Base-by-base conservation (phyloP, 2,888 invertebrate genomes). In the Chloromyia formosa region DNA sequence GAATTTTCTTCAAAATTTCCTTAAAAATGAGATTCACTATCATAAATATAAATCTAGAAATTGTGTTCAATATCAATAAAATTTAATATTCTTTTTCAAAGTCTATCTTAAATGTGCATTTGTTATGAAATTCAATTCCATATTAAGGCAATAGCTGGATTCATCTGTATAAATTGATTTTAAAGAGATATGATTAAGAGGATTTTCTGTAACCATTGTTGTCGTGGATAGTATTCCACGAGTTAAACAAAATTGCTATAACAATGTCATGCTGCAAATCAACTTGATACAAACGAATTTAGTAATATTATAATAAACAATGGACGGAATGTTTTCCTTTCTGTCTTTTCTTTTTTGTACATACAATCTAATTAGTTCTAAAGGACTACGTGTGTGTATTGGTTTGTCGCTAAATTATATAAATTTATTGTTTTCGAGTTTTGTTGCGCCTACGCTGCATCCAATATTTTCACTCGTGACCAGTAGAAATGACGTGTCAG, bases 401-500 rank as follows among this genome's bases (percentile, higher is more conserved):
- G 16, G 22, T 3, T 20, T 42, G 12, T 9, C 22, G 35, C 35
- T 66, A 66, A 14, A n/a, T n/a, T n/a, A n/a, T n/a, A n/a, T n/a
- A n/a, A n/a, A 35, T 45, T 16, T 66, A 49, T 49, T 12, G 22
- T 7, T n/a, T 27, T 16, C n/a, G n/a, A 35, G 7, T 4, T 4
- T 35, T 35, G 2, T 7, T 7, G 27, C 5, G 35, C 16, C 62
- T 69, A 69, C 68, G 54, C 16, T 16, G 20, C 42, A 18, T 71
- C 71, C n/a, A 71, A 20, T 35, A 71, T 58, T 58, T 20, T 35
- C 40, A 71, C n/a, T 16, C 71, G 10, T 20, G 71, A 56, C 56
- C 56, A 71, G 56, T 73, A 53, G 66, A 74, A 77, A 53, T 77
- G 75, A 69, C 78, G 71, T 49, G 77, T 62, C 40, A 77, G 49